Base-by-base conservation (phyloP, 2,113 vertebrate species). In the Dicentrarchus labrax region DNA sequence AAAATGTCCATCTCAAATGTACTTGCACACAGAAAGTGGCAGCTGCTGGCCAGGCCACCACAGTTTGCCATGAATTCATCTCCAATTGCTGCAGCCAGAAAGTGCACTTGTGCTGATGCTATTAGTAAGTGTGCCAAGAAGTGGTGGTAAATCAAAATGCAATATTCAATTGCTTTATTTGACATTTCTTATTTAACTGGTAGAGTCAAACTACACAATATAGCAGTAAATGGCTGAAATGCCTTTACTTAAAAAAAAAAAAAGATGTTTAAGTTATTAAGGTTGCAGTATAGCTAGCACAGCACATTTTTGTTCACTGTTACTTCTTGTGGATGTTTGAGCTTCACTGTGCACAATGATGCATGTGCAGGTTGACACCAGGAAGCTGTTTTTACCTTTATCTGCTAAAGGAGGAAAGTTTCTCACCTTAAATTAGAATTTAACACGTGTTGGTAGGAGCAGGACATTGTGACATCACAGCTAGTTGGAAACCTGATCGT, bases 1-100 rank as follows among this genome's bases (percentile, higher is more conserved):
- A 82, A 93, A 92, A 80, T 91, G 87, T 88, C 88, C 68, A 43
- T 72, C 80, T 85, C 38, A 65, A 79, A 86, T 6, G 60, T 5
- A 74, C 76, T 64, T 5, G 72, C 72, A 76, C 76, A 66, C 30
- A 8, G 11, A 72, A 39, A 78, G 77, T 51, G 84, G 70, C 76
- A 80, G 72, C 79, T 73, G 67, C 68, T 30, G 38, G 43, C 38
- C 54, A 4, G 45, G 53, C 71, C 45, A 60, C 61, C 17, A 59
- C 12, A 22, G 39, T 62, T 48, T 78, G 1, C 51, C 3, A 30
- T 72, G 62, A 72, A 45, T 54, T 51, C 6, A 45, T 22, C 39
- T 80, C 8, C 13, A 6, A 15, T 38, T 5, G 21, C 54, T 50
- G 71, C 78, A 48, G 73, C 24, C 56, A 21, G 51, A 69, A 21